Percentiles rank a stretch among this genome's conserved stretches.
These are phyloP conservation scores for Gymnorhina tibicen DNA, from an alignment of 2,113 vertebrate genomes.

Conservation along the genomic window DNA sequence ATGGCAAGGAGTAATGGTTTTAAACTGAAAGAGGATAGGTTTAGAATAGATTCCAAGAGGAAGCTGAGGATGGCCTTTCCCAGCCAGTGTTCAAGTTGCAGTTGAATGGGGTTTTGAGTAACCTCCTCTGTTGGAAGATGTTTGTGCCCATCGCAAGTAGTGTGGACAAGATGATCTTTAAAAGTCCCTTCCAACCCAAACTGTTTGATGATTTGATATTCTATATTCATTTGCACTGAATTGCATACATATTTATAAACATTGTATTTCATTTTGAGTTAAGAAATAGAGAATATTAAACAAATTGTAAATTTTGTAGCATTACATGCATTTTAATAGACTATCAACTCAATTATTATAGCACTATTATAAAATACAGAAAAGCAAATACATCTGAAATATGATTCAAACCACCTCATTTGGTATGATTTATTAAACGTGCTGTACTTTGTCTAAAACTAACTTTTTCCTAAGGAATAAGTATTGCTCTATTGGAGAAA, in stretches of 20 bases:
- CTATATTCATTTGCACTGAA: background rate
- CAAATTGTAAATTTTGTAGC: background rate
- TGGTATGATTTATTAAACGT: background rate
- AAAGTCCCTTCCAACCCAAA: background rate
- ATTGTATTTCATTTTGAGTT: background rate
- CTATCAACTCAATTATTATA: background rate
- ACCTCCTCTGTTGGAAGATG: background rate
- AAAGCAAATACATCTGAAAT: background rate
- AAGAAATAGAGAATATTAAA: background rate
- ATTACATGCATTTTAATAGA: background rate
- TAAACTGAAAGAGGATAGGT: background rate
- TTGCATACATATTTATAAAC: background rate
- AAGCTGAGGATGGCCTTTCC: fast-evolving
- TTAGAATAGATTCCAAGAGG: background rate
- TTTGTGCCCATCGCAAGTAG: fast-evolving
- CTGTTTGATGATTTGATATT: fast-evolving
- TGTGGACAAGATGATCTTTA: background rate
- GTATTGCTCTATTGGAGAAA: background rate
- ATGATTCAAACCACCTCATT: background rate
- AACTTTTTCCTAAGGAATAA: background rate
- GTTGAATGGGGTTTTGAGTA: background rate
- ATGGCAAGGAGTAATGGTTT: background rate
- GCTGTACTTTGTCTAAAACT: background rate
- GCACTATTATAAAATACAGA: background rate
- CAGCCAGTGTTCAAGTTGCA: background rate